Conservation (phyloP, 2,888 invertebrate genomes). For the Empis stercorea region DNA sequence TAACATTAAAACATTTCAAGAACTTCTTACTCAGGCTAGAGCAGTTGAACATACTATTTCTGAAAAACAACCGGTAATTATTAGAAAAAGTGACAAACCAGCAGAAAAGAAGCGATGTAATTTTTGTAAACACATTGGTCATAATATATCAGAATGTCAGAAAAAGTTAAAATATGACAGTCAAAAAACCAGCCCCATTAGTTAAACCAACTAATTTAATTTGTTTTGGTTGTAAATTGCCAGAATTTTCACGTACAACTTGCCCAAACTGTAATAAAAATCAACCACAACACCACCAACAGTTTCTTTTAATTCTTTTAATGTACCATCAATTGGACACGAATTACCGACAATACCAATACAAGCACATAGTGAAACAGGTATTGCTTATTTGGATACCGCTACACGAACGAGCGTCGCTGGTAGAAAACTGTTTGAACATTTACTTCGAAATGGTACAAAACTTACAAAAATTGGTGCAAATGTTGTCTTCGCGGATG, state of each 20-base stretch:
- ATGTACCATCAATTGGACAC: not conserved
- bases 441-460: not conserved
- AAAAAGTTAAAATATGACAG: not conserved
- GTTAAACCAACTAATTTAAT: not conserved
- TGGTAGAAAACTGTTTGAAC: slow-evolving; percentile 2
- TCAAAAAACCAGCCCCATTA: not conserved
- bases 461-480: not conserved
- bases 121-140: not conserved
- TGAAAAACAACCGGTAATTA: not conserved
- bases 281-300: not conserved
- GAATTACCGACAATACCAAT: slow-evolving; percentile 6
- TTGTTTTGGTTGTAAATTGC: slow-evolving; percentile 1
- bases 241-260: not conserved
- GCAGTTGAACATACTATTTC: slow-evolving; percentile 18
- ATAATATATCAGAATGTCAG: not conserved
- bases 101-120: not conserved
- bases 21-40: slow-evolving; percentile 28
- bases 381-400: slow-evolving; percentile 8
- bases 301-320: slow-evolving; percentile 5
- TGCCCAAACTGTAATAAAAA: slow-evolving; percentile 4
- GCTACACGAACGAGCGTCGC: slow-evolving; percentile 7
- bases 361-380: slow-evolving; percentile 3
- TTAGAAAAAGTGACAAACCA: not conserved
- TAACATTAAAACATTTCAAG: slow-evolving; percentile 23
- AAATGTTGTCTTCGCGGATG: slow-evolving; percentile 2